Conservation (phyloP, 2,113 vertebrate species). For the Ploceus nigricollis region DNA sequence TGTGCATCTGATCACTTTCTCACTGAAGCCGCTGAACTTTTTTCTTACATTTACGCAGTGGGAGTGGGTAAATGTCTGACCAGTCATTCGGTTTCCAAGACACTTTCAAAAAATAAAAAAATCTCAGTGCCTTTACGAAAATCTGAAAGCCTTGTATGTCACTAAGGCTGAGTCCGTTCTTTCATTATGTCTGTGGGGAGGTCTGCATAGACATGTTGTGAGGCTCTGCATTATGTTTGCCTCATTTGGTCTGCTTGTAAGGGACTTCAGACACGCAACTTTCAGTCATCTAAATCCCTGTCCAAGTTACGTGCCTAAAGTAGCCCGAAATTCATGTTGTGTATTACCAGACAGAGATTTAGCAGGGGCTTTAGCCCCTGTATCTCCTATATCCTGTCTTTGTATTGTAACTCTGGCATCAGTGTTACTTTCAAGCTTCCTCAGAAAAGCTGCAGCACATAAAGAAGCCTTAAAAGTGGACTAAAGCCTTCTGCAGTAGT, state of each 20-base stretch:
- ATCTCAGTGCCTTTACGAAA: not conserved
- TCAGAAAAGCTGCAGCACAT: not conserved
- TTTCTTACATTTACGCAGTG: not conserved
- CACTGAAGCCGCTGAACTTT: not conserved
- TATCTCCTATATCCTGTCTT: not conserved
- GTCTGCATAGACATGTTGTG: not conserved
- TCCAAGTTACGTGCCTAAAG: not conserved
- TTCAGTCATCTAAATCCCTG: not conserved
- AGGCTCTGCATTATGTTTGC: not conserved
- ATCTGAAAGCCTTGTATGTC: not conserved
- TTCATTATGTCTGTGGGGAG: not conserved
- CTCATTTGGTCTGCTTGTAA: not conserved
- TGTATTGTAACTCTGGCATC: not conserved
- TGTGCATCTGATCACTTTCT: constrained; percentile 13
- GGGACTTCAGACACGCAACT: not conserved
- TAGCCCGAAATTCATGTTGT: not conserved
- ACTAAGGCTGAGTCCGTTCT: not conserved
- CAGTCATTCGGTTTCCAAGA: not conserved
- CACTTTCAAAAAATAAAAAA: not conserved
- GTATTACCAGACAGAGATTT: not conserved
- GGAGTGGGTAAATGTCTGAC: constrained; percentile 8
- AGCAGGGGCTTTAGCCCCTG: not conserved
- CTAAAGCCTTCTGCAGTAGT: not conserved
- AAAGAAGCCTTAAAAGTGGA: not conserved
- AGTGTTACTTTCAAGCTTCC: not conserved